Percentiles rank a stretch among this genome's conserved stretches.
Conservation (phyloP, 2,113 vertebrate genomes). For the Peucedramus taeniatus region DNA sequence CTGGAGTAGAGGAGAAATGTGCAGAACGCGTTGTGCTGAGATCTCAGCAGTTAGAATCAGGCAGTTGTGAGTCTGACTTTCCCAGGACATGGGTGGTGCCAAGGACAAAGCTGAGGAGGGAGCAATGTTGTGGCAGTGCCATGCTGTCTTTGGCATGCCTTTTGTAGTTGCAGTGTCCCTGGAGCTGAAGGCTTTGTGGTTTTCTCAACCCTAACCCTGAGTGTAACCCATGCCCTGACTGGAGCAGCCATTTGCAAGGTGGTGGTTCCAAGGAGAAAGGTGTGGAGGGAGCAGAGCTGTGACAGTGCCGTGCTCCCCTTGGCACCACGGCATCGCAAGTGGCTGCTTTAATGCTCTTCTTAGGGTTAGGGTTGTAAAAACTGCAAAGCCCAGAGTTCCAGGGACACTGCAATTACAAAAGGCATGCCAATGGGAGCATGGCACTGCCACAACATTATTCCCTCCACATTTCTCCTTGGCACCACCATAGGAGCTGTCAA, state of each 20-base stretch:
- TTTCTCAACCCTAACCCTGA: background rate
- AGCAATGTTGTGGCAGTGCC: too few species aligned
- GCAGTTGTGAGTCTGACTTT: background rate
- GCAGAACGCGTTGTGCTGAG: background rate
- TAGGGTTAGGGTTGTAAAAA: background rate
- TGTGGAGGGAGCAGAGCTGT: background rate
- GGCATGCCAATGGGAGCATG: background rate
- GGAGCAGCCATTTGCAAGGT: rapidly evolving
- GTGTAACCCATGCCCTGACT: rapidly evolving
- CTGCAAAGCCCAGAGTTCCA: background rate
- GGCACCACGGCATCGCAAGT: background rate
- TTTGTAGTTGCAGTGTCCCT: too few species aligned
- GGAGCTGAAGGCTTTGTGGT: background rate
- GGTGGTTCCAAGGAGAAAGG: background rate
- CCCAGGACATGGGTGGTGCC: background rate
- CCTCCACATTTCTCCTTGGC: background rate
- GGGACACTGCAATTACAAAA: too few species aligned
- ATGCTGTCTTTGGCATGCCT: too few species aligned
- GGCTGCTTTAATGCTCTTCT: too few species aligned
- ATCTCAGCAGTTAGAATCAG: background rate
- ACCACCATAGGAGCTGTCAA: background rate
- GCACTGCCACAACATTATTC: background rate
- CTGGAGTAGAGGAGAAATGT: background rate
- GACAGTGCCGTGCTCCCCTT: background rate
- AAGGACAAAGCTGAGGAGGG: background rate